Evolutionary conservation across 2,797 vertebrate genomes (phyloP), one percentile per base, ranked within the genome.

Genomic region (Notolabrus celidotus): DNA sequence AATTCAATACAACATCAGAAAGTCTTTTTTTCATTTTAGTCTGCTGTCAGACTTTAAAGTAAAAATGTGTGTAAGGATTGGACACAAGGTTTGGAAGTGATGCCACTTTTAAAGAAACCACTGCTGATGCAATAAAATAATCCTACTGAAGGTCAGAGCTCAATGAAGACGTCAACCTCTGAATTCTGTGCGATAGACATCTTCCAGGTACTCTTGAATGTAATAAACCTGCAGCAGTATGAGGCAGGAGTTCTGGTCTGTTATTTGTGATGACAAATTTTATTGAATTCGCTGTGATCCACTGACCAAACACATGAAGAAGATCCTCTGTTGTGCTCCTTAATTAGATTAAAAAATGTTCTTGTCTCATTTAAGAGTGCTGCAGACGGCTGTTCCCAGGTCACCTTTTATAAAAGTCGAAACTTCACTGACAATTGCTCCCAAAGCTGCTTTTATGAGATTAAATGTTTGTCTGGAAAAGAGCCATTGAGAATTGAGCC

Each of bases 301-400:
- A 34, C n/a, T 31, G 57, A 62, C 66, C 58, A 56, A 65, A 79
- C 49, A 22, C 12, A 38, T 42, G 23, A 42, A 79, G 36, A n/a
- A 67, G 52, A 63, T 52, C 54, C 60, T 81, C 74, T 67, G 55
- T 29, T 56, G 74, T 27, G 58, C 49, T 38, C 42, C 45, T 29
- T 66, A 52, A 80, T 80, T 67, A 72, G 57, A 83, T 71, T 49
- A 41, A 75, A n/a, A 31, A 33, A 66, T 45, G 64, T 23, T 72
- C 27, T 79, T 55, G 71, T 73, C 53, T 62, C 34, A 60, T 74
- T 77, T 63, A 42, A 73, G 20, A 61, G 56, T 38, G 60, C 46
- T 46, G 5, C 54, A 67, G 36, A 76, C 20, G n/a, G 47, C 19
- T 51, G 29, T 66, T 82, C 54, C 58, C 81, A 34, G 42, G 52